Evolutionary conservation across 1,140 invertebrate genomes (phyloP), one percentile per base, ranked within the genome.

Genomic region (Oscheius sp.): DNA sequence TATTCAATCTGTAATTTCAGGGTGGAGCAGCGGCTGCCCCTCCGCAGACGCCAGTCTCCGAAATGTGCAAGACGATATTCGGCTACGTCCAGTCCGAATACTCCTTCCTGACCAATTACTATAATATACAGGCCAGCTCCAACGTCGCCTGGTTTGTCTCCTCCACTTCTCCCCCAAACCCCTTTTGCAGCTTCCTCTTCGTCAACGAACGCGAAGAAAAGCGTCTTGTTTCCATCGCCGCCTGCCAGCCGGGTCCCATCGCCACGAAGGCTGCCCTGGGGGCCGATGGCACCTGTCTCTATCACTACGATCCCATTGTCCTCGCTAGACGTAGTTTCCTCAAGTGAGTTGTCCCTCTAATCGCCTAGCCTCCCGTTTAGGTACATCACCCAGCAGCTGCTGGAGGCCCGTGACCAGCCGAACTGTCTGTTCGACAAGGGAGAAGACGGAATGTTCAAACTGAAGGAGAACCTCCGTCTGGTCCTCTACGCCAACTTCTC

Each of bases 261-360:
- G 35, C 32, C 13, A 34, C 36, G 20, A 55, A 68, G 4, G 31
- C 23, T 15, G 49, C 45, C 29, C 29, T 1, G 7, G 35, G 31
- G 1, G 32, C 59, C 26, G 29, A 71, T 4, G 69, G 69, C 26
- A 64, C 59, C 1, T 4, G 10, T n/a, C 34, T 71, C 1, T 29
- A 42, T 15, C 58, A 63, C n/a, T 10, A 63, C 29, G 59, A 71
- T 29, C 23, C 69, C 10, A 71, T 71, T n/a, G 42, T 71, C 29
- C 46, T 71, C 1, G 69, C 69, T 26, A 58, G 69, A 18, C 29
- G 69, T 10, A 45, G 32, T n/a, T 34, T 71, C n/a, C 15, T 63
- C 18, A 15, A 35, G 31, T n/a, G 3, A 4, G n/a, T 67, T 18
- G 31, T 36, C 28, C n/a, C 10, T n/a, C 49, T 58, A 10, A 26